A percentile compares a stretch with the other conserved stretches of the same genome.
Conservation (phyloP, 2,797 vertebrate genomes). For the Erpetoichthys calabaricus region DNA sequence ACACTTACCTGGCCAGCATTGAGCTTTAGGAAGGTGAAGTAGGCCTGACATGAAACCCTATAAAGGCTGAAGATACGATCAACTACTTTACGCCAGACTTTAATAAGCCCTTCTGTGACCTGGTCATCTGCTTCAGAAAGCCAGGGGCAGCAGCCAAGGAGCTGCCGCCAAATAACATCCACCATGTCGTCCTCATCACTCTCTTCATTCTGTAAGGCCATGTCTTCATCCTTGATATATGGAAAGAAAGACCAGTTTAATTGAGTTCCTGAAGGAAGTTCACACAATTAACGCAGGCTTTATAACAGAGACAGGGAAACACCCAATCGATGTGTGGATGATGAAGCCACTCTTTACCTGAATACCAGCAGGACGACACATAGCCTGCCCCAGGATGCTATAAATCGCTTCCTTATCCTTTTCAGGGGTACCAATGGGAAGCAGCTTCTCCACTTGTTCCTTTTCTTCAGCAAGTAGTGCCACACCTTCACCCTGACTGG, state of each 20-base stretch:
- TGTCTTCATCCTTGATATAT: conserved; percentile 78
- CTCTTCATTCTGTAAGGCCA: conserved; percentile 86
- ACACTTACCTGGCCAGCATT: conserved; percentile 79
- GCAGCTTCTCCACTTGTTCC: conserved; percentile 76
- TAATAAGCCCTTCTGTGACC: conserved; percentile 80
- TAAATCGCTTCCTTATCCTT: conserved; percentile 87
- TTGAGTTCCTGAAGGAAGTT: background rate
- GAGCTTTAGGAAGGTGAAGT: conserved; percentile 94
- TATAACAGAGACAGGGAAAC: background rate
- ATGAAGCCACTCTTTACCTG: conserved; percentile 55
- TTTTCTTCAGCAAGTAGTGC: conserved; percentile 81
- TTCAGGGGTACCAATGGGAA: conserved; percentile 67
- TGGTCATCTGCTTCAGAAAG: conserved; percentile 73
- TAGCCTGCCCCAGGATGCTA: conserved; percentile 90
- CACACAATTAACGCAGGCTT: background rate
- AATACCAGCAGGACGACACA: conserved; percentile 90
- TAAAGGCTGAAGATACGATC: conserved; percentile 94
- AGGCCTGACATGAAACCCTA: conserved; percentile 85
- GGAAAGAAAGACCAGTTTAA: too few species aligned
- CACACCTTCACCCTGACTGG: conserved; percentile 89
- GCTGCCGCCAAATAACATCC: conserved; percentile 87
- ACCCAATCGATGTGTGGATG: background rate
- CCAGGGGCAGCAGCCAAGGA: conserved; percentile 80
- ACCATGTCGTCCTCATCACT: conserved; percentile 90
- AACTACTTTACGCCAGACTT: conserved; percentile 85